Evolutionary conservation across 2,888 invertebrate species (phyloP).

Genomic region (Lumbricus terrestris): DNA sequence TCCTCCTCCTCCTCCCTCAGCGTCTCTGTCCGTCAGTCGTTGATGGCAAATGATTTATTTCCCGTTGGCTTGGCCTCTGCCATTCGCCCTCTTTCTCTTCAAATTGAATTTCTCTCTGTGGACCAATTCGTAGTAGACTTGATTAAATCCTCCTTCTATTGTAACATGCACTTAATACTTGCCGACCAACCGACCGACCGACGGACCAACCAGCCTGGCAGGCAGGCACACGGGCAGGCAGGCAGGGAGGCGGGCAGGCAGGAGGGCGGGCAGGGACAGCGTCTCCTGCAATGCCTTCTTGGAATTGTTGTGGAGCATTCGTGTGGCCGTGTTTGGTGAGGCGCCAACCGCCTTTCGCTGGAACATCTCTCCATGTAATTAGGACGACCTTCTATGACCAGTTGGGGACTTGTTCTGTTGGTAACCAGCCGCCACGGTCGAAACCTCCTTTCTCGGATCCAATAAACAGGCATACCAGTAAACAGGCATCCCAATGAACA

Average conservation of each 20-base stretch:
- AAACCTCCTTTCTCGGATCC: not conserved
- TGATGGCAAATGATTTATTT: not conserved
- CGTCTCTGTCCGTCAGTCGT: not conserved
- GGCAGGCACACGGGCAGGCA: not conserved
- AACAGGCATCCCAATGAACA: too few species aligned
- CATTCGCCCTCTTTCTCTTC: not conserved
- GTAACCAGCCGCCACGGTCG: not conserved
- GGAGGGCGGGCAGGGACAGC: not conserved
- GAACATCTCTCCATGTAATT: not conserved
- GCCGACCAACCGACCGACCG: not conserved
- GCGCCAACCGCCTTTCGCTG: not conserved
- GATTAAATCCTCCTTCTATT: slow-evolving; percentile 8
- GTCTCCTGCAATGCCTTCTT: not conserved
- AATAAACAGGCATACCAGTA: not conserved
- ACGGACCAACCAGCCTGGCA: not conserved
- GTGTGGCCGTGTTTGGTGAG: not conserved
- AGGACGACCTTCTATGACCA: not conserved
- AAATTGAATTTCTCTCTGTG: not conserved
- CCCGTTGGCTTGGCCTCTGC: not conserved
- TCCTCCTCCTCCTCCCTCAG: not conserved
- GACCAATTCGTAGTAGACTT: not conserved
- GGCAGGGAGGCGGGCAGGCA: not conserved
- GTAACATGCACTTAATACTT: not conserved
- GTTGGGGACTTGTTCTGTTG: not conserved
- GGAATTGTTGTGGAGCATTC: not conserved